Base-by-base conservation (phyloP, 2,797 vertebrate species). In the Phoxinus dragarum region DNA sequence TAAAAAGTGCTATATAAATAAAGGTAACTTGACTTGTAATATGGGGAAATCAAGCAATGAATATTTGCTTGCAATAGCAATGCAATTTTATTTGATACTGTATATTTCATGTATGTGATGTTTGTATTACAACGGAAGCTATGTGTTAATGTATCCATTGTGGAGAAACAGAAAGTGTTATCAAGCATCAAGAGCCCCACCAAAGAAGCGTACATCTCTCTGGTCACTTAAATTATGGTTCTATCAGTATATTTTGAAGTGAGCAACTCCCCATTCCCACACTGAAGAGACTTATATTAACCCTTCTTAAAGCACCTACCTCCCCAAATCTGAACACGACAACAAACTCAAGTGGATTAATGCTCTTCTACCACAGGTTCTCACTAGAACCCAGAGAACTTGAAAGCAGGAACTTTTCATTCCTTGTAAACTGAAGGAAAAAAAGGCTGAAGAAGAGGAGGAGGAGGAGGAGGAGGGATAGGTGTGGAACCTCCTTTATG, bases 401-500 rank as follows among this genome's bases (percentile, higher is more conserved):
- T 89, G 82, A 93, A 91, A 94, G 94, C 90, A 93, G 96, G 95
- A 95, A 95, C 95, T 94, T 95, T 94, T 94, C 94, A 93, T 96
- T 96, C 95, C 95, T 92, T 94, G 94, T 97, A 97, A 92, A 93
- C 93, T 92, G 90, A 83, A 89, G 88, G 82, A 90, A 93, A 91
- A 61, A 69, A 89, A 82, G 95, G 91, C 92, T 96, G 97, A 97
- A 97, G 97, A 97, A 94, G 94, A 94, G 92, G 90, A 44, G 42
- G 42, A 42, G 42, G 42, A 40, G 8, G 40, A 42, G 42, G 81
- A 87, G 86, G 82, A 86, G 95, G 94, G 94, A 94, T 87, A 91
- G 93, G 91, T 67, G 82, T 84, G 68, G 93, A 96, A 94, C 97
- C 96, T 97, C 97, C 96, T 97, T 97, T 91, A 94, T 96, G 93